Percentiles rank a stretch among this genome's conserved stretches.
Evolutionary conservation across 2,888 invertebrate genomes (phyloP).

Genomic region (Dascillus cervinus): DNA sequence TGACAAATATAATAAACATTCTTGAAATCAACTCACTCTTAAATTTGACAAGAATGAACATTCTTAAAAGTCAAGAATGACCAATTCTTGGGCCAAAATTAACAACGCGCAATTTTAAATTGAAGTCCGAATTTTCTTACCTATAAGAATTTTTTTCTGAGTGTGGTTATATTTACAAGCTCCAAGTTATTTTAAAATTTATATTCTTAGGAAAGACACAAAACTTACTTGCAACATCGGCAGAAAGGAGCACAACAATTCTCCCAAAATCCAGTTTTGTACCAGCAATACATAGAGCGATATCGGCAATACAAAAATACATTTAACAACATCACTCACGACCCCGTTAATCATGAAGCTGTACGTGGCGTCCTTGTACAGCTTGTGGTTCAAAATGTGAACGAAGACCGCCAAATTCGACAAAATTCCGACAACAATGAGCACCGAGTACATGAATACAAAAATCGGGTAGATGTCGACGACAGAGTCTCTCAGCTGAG

Average conservation of each 20-base stretch:
- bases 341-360: constrained; percentile 60
- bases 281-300: constrained; percentile 59
- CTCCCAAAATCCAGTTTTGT: constrained; percentile 67
- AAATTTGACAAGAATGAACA: no score
- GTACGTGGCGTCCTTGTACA: constrained; percentile 57
- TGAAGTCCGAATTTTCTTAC: no score
- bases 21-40: no score
- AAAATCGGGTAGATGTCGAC: constrained; percentile 52
- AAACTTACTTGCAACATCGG: constrained; percentile 63
- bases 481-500: constrained; percentile 52
- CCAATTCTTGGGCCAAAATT: no score
- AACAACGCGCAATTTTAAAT: no score
- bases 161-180: no score
- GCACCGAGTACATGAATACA: constrained; percentile 52
- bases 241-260: constrained; percentile 61
- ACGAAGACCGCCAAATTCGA: constrained; percentile 53
- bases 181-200: no score
- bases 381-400: constrained; percentile 45
- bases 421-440: constrained; percentile 49
- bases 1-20: no score
- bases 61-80: no score
- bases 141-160: no score
- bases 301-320: constrained; percentile 59
- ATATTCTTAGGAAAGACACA: no score
- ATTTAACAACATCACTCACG: constrained; percentile 58